Base-by-base conservation (phyloP, 2,797 vertebrate species). In the Neostethus bicornis region DNA sequence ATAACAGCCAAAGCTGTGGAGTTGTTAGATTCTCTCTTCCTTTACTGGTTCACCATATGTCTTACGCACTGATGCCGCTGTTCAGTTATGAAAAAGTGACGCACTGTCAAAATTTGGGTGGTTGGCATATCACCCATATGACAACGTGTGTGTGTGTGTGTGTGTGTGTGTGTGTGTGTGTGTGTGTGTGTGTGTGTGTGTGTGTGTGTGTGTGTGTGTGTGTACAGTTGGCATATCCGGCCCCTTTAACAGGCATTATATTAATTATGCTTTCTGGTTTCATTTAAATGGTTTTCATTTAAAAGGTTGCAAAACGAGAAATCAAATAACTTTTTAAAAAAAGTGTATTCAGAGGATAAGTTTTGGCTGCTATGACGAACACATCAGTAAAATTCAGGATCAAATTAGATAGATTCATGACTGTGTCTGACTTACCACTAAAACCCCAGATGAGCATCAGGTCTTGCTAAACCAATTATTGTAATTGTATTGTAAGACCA, bases 1-100 rank as follows among this genome's bases (percentile, higher is more conserved):
- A 63, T 68, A 75, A 54, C 13, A 7, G 31, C 60, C 56, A 60
- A 73, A 69, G 57, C 68, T 62, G 52, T 17, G 62, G 56, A 60
- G 51, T 48, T 55, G 50, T 39, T 59, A n/a, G n/a, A 57, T 59
- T 66, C 51, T 65, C 68, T 7, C 16, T 38, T 39, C 9, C 17
- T 41, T 68, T 70, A 73, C 60, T 52, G 62, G 70, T 60, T 34
- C 46, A 64, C 81, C 85, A 88, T 90, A 85, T 85, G 79, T 87
- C 75, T 76, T 68, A 10, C 16, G 39, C 39, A 21, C 16, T 17
- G 6, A 23, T 62, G 83, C 81, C 82, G 74, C 77, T 7, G 20
- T 20, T 6, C 13, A 5, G 5, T 13, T 2, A 39, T 19, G 17
- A 7, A 39, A 9, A 16, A n/a, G n/a, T 9, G n/a, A 37, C n/a